Conservation (phyloP, 2,888 invertebrate genomes). For the Augochlorella aurata region DNA sequence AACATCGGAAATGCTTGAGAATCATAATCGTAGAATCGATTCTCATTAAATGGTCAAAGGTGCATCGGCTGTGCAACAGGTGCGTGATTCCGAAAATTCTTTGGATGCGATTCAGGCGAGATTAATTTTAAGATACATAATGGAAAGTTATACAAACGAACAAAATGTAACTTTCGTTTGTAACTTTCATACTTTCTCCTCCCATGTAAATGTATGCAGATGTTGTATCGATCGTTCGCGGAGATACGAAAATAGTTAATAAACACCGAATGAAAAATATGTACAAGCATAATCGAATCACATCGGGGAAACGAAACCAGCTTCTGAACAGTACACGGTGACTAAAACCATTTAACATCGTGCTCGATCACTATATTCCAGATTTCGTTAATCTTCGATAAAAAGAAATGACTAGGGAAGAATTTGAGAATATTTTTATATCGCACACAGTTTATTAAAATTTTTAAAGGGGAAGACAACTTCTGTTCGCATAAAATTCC, state of each 20-base stretch:
- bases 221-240: background rate
- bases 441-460: too few species aligned
- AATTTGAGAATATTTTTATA: too few species aligned
- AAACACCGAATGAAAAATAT: background rate
- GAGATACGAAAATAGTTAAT: background rate
- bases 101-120: conserved; percentile 22
- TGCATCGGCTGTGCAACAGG: conserved; percentile 43
- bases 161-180: conserved; percentile 3
- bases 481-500: too few species aligned
- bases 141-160: background rate
- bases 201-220: background rate
- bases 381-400: too few species aligned
- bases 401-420: too few species aligned
- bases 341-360: too few species aligned
- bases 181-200: conserved; percentile 36
- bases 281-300: background rate
- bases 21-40: conserved; percentile 27
- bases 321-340: background rate
- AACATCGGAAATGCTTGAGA: conserved; percentile 32
- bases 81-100: conserved; percentile 40
- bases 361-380: too few species aligned
- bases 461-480: too few species aligned
- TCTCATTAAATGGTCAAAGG: conserved; percentile 34
- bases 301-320: background rate
- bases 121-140: conserved; percentile 28